These are phyloP conservation scores for Liasis olivaceus DNA, from an alignment of 2,797 vertebrate genomes.

Conservation along the genomic window DNA sequence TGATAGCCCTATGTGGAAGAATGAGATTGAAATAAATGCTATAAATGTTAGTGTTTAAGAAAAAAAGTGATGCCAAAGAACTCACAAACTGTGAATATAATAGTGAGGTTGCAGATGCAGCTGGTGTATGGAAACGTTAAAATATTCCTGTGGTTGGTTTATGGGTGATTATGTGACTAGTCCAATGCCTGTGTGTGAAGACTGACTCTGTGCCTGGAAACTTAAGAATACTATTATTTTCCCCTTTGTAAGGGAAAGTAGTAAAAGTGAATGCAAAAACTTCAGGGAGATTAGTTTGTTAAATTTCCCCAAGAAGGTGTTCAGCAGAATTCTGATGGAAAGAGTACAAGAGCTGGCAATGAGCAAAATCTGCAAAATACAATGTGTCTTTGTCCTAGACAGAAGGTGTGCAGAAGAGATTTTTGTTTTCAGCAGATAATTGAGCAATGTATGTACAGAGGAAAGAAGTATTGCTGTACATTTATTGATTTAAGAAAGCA, in stretches of 20 bases:
- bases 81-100: background rate
- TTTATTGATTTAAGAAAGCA: too few species aligned
- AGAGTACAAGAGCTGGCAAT: too few species aligned
- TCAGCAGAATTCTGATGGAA: too few species aligned
- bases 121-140: background rate
- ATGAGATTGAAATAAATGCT: background rate
- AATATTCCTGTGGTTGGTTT: background rate
- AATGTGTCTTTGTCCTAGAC: too few species aligned
- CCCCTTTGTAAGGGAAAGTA: background rate
- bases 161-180: background rate
- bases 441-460: too few species aligned
- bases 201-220: background rate
- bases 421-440: too few species aligned
- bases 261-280: background rate
- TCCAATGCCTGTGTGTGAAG: background rate
- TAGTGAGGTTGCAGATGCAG: background rate
- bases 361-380: too few species aligned
- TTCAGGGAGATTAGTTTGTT: background rate
- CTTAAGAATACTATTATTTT: background rate
- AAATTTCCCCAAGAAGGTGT: too few species aligned
- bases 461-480: too few species aligned
- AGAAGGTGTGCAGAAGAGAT: too few species aligned
- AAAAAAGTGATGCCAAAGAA: background rate
- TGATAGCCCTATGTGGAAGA: background rate
- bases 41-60: background rate